These are phyloP conservation scores for Zygothrica quintamaculata DNA, from an alignment of 2,888 invertebrate genomes.

Conservation along the genomic window DNA sequence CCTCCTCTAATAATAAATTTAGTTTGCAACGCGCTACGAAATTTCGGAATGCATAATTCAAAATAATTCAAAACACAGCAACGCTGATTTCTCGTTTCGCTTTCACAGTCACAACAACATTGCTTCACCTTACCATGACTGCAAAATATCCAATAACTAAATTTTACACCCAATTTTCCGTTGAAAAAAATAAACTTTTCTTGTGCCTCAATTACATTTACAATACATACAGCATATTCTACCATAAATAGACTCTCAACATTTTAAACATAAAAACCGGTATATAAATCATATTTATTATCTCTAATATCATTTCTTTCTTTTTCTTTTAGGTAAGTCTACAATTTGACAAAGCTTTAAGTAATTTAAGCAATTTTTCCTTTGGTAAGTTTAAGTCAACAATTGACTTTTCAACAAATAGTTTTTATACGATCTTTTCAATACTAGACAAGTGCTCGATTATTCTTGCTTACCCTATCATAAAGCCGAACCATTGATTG, in stretches of 20 bases:
- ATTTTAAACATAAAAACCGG: too few relatives aligned
- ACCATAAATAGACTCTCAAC: too few relatives aligned
- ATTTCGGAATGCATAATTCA: constrained; percentile 78
- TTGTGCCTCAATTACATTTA: neutral
- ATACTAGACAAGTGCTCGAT: too few relatives aligned
- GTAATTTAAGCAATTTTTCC: constrained; percentile 29
- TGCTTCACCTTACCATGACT: constrained; percentile 7
- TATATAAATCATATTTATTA: too few relatives aligned
- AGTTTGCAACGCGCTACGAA: constrained; percentile 69
- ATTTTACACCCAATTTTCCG: neutral
- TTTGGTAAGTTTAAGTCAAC: constrained; percentile 51
- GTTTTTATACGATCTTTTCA: too few relatives aligned
- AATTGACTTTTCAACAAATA: too few relatives aligned
- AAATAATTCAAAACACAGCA: constrained; percentile 74
- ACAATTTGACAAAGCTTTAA: constrained; percentile 36
- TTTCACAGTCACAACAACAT: constrained; percentile 20
- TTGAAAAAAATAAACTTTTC: neutral
- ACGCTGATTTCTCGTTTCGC: constrained; percentile 47
- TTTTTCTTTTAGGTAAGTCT: constrained; percentile 58
- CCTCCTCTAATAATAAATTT: constrained; percentile 81
- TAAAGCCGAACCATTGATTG: too few relatives aligned
- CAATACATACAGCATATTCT: too few relatives aligned
- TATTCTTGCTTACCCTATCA: too few relatives aligned
- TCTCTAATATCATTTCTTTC: constrained; percentile 20
- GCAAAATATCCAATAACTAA: neutral